Evolutionary conservation across 2,797 vertebrate genomes (phyloP), one percentile per base, ranked within the genome.

Genomic region (Halcyon leucocephala): DNA sequence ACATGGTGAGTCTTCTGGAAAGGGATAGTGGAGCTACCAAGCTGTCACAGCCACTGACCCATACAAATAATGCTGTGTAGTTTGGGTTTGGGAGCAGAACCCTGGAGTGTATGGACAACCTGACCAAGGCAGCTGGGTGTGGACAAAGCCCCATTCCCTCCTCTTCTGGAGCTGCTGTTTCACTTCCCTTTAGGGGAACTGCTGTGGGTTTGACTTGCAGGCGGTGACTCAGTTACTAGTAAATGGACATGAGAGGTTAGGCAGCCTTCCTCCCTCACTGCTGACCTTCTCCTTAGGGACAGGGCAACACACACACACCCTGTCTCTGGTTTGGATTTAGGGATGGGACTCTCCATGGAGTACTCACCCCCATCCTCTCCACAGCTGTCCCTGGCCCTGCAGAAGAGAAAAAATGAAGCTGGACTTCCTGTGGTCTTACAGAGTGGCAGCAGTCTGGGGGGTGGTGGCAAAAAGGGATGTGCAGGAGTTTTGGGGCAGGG

Each of bases 101-200:
- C 14, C 42, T 22, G 18, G 29, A 54, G 17, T 19, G 14, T 3
- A 10, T 2, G 44, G 49, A 55, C 26, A 67, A 20, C 16, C 33
- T 6, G 80, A 9, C 0, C 2, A 48, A 29, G 3, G 20, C 42
- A 78, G 44, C 26, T 65, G 39, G 6, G 28, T 54, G 64, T 0
- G 3, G 52, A 46, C n/a, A 91, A 71, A 67, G 35, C 16, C 1
- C 28, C 17, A 2, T 28, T 35, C 54, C 14, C n/a, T 39, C 49
- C 62, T 51, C 24, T 49, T 41, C 37, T n/a, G 89, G 42, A 85
- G 51, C 24, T 57, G 74, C 35, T 62, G 61, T 54, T 79, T 64
- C 20, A 16, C 29, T 28, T 37, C 22, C n/a, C 20, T 35, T 42
- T n/a, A 55, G 74, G 14, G 44, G 10, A 52, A 73, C 44, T 6